Percentiles rank a stretch among this genome's conserved stretches.
phyloP scores from a whole-genome alignment of 2,797 vertebrate species.

The Adrianichthys oophorus region DNA sequence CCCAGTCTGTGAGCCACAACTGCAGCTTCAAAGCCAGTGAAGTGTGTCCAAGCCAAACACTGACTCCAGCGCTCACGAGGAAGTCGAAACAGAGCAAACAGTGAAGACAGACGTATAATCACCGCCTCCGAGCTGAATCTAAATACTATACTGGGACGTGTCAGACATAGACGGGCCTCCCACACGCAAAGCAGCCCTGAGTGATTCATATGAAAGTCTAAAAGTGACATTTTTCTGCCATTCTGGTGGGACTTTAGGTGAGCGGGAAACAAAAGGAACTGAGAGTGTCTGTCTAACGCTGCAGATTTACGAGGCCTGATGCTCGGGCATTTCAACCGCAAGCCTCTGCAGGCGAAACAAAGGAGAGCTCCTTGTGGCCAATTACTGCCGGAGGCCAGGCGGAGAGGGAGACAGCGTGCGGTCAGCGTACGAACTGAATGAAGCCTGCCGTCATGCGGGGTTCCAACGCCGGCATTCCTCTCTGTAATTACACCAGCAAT shows the following conservation, averaged over 20 bases:
- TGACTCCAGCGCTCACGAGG: slow-evolving; percentile 38
- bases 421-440: slow-evolving; percentile 48
- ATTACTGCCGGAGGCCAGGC: slow-evolving; percentile 63
- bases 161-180: slow-evolving; percentile 10
- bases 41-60: slow-evolving; percentile 65
- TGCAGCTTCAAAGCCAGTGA: slow-evolving; percentile 56
- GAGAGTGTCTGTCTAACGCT: slow-evolving; percentile 63
- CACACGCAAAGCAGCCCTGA: slow-evolving; percentile 14
- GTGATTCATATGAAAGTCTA: slow-evolving; percentile 35
- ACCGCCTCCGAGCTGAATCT: slow-evolving; percentile 44
- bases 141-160: slow-evolving; percentile 35
- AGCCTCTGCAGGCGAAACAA: slow-evolving; percentile 76
- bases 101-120: slow-evolving; percentile 59
- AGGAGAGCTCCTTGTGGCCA: slow-evolving; percentile 61
- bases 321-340: slow-evolving; percentile 70
- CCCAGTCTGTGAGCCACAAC: slow-evolving; percentile 58
- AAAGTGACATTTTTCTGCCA: slow-evolving; percentile 39
- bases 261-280: slow-evolving; percentile 53
- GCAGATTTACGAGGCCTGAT: slow-evolving; percentile 76
- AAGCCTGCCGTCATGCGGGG: slow-evolving; percentile 34
- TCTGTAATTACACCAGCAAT: slow-evolving; percentile 25
- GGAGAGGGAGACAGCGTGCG: slow-evolving; percentile 46
- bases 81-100: slow-evolving; percentile 43
- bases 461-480: slow-evolving; percentile 41
- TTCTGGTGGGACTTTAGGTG: slow-evolving; percentile 44